phyloP scores from a whole-genome alignment of 2,888 invertebrate species.

The Ceratothoa steindachneri region DNA sequence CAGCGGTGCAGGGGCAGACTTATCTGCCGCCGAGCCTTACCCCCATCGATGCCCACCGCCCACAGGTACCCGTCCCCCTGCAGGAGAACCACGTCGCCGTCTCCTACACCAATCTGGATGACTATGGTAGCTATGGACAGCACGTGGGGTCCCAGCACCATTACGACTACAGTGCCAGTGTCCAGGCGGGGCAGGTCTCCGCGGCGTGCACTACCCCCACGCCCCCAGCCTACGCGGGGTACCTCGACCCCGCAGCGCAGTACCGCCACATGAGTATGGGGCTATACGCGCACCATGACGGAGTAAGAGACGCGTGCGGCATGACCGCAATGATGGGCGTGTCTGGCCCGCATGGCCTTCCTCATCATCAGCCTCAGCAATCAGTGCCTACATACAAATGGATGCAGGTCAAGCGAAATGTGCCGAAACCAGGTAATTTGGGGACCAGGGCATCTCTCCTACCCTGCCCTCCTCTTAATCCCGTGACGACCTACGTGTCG shows the following conservation, averaged over 20 bases:
- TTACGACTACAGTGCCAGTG: constrained; percentile 41
- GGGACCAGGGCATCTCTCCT: too few species aligned
- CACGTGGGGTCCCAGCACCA: constrained; percentile 35
- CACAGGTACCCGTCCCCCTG: constrained; percentile 24
- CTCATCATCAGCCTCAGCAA: constrained; percentile 47
- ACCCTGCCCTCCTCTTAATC: too few species aligned
- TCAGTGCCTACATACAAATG: constrained; percentile 88
- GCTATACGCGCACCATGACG: constrained; percentile 44
- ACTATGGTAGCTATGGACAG: constrained; percentile 40
- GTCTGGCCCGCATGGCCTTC: constrained; percentile 36
- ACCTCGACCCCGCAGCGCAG: constrained; percentile 46
- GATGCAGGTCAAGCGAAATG: constrained; percentile 98
- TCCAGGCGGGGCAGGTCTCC: constrained; percentile 34
- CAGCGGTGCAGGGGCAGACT: constrained; percentile 41
- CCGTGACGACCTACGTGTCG: too few species aligned
- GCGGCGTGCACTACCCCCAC: constrained; percentile 29
- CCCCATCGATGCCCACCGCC: constrained; percentile 34
- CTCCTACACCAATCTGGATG: constrained; percentile 46
- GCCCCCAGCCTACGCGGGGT: constrained; percentile 41
- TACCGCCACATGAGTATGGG: constrained; percentile 48
- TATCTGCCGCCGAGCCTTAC: constrained; percentile 43
- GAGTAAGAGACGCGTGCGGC: constrained; percentile 45
- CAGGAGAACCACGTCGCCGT: constrained; percentile 37
- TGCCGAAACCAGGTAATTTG: constrained; percentile 80
- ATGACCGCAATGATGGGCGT: constrained; percentile 46